Conservation (phyloP, 2,113 vertebrate species). For the Copsychus sechellarum region DNA sequence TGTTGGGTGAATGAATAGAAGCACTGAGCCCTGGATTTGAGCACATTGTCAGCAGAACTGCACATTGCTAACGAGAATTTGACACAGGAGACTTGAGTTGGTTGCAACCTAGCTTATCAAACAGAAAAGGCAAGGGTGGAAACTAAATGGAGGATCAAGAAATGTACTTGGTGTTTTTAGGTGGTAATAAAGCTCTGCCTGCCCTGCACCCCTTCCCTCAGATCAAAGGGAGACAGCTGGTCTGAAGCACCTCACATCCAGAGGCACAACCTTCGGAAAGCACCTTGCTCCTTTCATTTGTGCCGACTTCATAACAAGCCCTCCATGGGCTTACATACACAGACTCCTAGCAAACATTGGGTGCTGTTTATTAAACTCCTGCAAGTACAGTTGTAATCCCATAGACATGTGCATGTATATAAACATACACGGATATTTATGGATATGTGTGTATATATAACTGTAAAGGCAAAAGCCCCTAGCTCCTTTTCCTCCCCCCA, state of each 20-base stretch:
- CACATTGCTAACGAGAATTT: background rate
- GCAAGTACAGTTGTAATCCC: background rate
- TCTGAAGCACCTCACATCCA: background rate
- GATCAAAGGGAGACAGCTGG: background rate
- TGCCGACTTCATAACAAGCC: background rate
- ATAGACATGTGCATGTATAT: fast-evolving
- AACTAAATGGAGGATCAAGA: background rate
- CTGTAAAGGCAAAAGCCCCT: background rate
- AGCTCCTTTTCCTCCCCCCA: background rate
- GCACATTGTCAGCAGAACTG: background rate
- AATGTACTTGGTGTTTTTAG: background rate
- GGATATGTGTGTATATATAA: background rate
- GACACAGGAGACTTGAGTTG: background rate
- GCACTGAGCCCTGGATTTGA: background rate
- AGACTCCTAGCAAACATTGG: background rate
- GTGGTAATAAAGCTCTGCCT: background rate
- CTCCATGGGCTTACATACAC: background rate
- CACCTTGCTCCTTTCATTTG: background rate
- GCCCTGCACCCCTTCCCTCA: fast-evolving
- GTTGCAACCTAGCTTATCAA: background rate
- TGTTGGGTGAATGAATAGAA: background rate
- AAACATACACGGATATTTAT: background rate
- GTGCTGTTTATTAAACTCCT: background rate
- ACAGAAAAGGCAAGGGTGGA: background rate
- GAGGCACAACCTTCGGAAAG: background rate